Evolutionary conservation across 2,797 vertebrate genomes (phyloP), one percentile per base, ranked within the genome.

Genomic region (Gallinago nigripennis): DNA sequence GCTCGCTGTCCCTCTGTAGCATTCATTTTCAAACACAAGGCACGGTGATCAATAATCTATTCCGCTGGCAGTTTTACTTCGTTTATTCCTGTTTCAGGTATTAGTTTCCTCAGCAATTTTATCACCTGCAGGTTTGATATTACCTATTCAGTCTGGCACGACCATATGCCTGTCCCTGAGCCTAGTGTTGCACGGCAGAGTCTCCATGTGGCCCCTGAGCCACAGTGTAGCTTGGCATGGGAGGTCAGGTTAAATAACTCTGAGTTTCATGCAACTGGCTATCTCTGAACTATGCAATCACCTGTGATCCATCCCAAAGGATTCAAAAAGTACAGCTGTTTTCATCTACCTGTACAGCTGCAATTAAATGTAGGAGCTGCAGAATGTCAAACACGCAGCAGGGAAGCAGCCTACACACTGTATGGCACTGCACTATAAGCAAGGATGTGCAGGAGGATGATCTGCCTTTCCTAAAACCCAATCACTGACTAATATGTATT

Each of bases 41-140:
- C 72, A 88, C 51, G 8, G 9, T 64, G 75, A 91, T 95, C 92
- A 58, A 88, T 90, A 95, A 78, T 46, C 89, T 63, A 3, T 85
- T 91, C 87, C 71, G 30, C 73, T 72, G 75, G 79, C 73, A 61
- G 71, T 51, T 95, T 93, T 82, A 87, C 30, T 84, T 51, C 4
- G 24, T 85, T 90, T 92, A 78, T 87, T 92, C 35, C 50, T 43
- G 18, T 60, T 72, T 43, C 77, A 66, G 77, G 20, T 84, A 60
- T 87, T 64, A 5, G 19, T 87, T 95, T 87, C 77, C 61, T 85
- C 80, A 48, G 82, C 53, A 20, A 20, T 88, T 86, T 85, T 80
- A 45, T 92, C 61, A 31, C 64, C 66, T 90, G 58, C 71, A 61
- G 19, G 31, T 76, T 33, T 64, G 71, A 51, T 60, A 69, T 43